Evolutionary conservation across 2,888 invertebrate species (phyloP).

Genomic region (Desoria tigrina): DNA sequence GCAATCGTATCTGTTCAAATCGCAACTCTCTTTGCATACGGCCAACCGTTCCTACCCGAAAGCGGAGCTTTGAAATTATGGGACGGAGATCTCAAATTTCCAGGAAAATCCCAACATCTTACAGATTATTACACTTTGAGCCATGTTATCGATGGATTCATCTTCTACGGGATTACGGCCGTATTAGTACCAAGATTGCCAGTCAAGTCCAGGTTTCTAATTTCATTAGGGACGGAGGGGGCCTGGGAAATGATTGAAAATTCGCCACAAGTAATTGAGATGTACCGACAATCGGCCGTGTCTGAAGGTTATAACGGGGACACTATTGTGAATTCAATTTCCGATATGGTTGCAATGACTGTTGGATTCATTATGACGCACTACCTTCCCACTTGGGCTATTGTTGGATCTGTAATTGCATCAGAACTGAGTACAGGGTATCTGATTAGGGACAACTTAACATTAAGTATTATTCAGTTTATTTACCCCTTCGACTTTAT

Average conservation of each 20-base stretch:
- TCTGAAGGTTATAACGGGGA: constrained; percentile 21
- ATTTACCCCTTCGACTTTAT: constrained; percentile 11
- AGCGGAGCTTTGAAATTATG: no score
- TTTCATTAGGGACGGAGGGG: not conserved
- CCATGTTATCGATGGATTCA: constrained; percentile 19
- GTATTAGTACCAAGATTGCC: not conserved
- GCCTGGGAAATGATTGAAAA: constrained; percentile 21
- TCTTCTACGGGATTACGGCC: constrained; percentile 6
- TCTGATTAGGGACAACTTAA: constrained; percentile 21
- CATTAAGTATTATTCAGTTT: constrained; percentile 18
- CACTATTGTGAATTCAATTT: constrained; percentile 13
- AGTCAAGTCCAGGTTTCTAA: not conserved
- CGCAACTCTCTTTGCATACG: not conserved
- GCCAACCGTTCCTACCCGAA: not conserved
- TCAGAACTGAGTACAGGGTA: constrained; percentile 10
- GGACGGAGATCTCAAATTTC: not conserved
- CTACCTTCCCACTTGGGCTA: not conserved
- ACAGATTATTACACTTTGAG: constrained; percentile 24
- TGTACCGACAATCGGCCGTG: constrained; percentile 18
- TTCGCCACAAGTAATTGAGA: constrained; percentile 15
- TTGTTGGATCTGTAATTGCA: not conserved
- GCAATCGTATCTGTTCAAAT: not conserved
- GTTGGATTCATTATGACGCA: constrained; percentile 15
- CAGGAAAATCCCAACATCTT: constrained; percentile 20
- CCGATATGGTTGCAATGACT: constrained; percentile 17